Evolutionary conservation across 2,797 vertebrate genomes (phyloP), one percentile per base, ranked within the genome.

Genomic region (Nyctalus aviator): DNA sequence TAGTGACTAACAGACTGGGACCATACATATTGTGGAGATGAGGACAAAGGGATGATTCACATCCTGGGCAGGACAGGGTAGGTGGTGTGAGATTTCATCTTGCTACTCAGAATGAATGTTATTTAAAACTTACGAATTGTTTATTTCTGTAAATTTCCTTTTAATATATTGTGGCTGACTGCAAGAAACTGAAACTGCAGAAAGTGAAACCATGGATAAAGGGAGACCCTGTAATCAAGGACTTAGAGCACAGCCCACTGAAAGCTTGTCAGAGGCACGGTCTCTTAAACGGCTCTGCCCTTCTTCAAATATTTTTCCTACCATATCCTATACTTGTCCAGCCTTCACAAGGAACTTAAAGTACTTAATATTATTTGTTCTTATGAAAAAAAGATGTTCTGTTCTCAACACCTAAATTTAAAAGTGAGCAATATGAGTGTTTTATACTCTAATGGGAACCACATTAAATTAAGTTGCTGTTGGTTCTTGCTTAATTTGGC

Each of bases 391-490:
- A 83, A 94, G 84, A 35, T 79, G 72, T 89, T 96, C 75, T 95
- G 25, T 91, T 94, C 59, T 84, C 53, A 78, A 44, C 25, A 78
- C 32, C 90, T 95, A 78, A 94, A 76, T 93, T 96, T 75, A 90
- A 88, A 95, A 84, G 32, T 94, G 46, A 23, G 37, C 30, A 94
- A 90, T 78, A 79, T 90, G 48, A 93, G 73, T 87, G 71, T 73
- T 95, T 93, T 92, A 13, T 90, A 88, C 46, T 83, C 1, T 73
- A 87, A 89, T 81, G 44, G 84, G 91, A 96, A 87, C 17, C 25
- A 87, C 35, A 94, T 35, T 94, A 94, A 94, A 94, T 94, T 92
- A 90, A 75, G 32, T 95, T 91, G 17, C 41, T 90, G 15, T 87
- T 95, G 37, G 20, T 88, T 96, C 18, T 75, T 94, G 41, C 83